Conservation (phyloP, 2,888 invertebrate genomes). For the Nephrotoma flavescens region DNA sequence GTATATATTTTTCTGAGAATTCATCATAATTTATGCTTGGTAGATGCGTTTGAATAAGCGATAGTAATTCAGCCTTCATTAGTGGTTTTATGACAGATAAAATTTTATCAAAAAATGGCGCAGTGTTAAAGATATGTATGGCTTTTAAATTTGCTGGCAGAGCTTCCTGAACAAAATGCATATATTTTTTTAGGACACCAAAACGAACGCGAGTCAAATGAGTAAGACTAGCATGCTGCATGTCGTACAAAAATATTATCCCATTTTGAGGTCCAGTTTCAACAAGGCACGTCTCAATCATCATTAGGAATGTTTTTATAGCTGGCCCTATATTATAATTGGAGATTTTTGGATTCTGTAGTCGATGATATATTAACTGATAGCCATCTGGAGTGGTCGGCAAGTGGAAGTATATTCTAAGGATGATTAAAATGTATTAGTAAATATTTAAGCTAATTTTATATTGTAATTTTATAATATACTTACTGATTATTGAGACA, state of each 20-base stretch:
- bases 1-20: conserved; percentile 39
- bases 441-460: background rate
- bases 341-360: conserved; percentile 39
- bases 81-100: conserved; percentile 42
- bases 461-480: background rate
- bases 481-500: conserved; percentile 37
- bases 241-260: conserved; percentile 50
- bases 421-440: conserved; percentile 14
- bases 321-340: conserved; percentile 43
- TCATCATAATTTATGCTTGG: conserved; percentile 38
- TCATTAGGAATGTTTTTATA: conserved; percentile 44
- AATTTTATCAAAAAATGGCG: conserved; percentile 41
- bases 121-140: conserved; percentile 50
- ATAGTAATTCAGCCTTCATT: conserved; percentile 39
- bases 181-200: conserved; percentile 43
- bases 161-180: conserved; percentile 53
- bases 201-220: conserved; percentile 44
- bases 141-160: conserved; percentile 48
- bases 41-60: conserved; percentile 37
- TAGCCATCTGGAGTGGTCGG: conserved; percentile 44
- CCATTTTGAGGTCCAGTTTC: conserved; percentile 46
- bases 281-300: conserved; percentile 40
- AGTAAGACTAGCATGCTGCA: conserved; percentile 44
- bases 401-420: conserved; percentile 40
- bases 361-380: conserved; percentile 44